A percentile compares a stretch with the other conserved stretches of the same genome.
These are phyloP conservation scores for Symphodus melops DNA, from an alignment of 2,113 vertebrate species.

Conservation along the genomic window DNA sequence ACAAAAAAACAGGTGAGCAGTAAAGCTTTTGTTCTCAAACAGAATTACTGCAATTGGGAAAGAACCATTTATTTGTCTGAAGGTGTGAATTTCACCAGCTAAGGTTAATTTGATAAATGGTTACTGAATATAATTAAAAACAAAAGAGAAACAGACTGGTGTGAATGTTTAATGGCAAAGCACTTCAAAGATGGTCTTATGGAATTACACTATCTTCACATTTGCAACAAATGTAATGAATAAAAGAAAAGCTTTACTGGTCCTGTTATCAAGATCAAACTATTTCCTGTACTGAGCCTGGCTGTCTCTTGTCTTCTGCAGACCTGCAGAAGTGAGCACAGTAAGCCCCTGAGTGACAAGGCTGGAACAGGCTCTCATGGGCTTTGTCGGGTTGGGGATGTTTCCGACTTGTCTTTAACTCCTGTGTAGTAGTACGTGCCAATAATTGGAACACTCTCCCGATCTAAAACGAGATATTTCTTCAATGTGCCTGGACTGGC, in stretches of 20 bases:
- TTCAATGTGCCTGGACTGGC: slow-evolving; percentile 2
- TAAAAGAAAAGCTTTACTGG: neutral
- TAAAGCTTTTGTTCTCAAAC: too few species aligned
- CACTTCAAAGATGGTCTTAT: too few species aligned
- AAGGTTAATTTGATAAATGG: too few species aligned
- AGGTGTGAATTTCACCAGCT: too few species aligned
- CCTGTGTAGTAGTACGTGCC: slow-evolving; percentile 9
- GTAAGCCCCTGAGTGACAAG: slow-evolving; percentile 6
- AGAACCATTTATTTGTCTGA: too few species aligned
- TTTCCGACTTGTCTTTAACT: slow-evolving; percentile 27
- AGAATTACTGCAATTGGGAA: too few species aligned
- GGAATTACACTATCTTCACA: too few species aligned
- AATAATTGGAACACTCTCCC: neutral
- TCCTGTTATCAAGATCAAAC: slow-evolving; percentile 40
- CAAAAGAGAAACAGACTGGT: too few species aligned
- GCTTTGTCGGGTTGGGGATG: neutral
- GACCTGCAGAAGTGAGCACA: neutral
- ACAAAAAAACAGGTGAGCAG: too few species aligned
- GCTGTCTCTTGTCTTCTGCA: slow-evolving; percentile 24
- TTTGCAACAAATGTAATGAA: too few species aligned
- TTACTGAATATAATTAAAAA: too few species aligned
- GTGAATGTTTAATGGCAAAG: too few species aligned
- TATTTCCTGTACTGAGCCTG: slow-evolving; percentile 32
- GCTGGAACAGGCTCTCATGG: neutral
- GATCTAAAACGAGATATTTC: neutral